phyloP scores from a whole-genome alignment of 2,113 vertebrate species.

The Thryonomys swinderianus region DNA sequence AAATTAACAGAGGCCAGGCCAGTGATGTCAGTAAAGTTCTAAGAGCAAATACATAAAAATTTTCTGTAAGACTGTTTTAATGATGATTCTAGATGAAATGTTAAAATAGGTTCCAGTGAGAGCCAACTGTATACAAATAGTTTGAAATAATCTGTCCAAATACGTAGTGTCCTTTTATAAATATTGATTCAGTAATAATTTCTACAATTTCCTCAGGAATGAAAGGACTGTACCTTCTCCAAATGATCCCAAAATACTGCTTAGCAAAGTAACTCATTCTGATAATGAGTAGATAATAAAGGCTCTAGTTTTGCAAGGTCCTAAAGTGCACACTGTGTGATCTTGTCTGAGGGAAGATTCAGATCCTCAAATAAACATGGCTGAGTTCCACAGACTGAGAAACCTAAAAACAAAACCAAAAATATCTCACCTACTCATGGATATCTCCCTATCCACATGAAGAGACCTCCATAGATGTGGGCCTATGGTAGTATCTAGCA shows the following conservation, averaged over 20 bases:
- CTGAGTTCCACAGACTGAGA: neutral
- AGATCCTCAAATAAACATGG: neutral
- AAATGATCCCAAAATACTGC: neutral
- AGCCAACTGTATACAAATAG: neutral
- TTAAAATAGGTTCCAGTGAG: neutral
- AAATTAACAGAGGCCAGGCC: neutral
- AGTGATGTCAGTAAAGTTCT: conserved; percentile 5
- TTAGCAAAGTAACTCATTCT: conserved; percentile 15
- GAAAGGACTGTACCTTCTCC: neutral
- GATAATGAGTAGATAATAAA: neutral
- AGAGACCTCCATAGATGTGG: neutral
- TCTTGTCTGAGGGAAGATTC: neutral
- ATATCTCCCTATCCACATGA: neutral
- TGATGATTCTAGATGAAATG: neutral
- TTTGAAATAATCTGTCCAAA: conserved; percentile 29
- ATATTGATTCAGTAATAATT: conserved; percentile 42
- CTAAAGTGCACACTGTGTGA: neutral
- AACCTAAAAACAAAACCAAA: neutral
- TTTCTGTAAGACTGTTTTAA: neutral
- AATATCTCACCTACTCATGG: neutral
- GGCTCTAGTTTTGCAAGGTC: neutral
- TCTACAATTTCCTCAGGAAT: neutral
- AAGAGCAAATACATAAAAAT: neutral
- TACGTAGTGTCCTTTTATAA: neutral
- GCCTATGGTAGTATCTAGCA: neutral